A percentile compares a stretch with the other conserved stretches of the same genome.
These are phyloP conservation scores for Drosophila takahashii DNA, from an alignment of 1,140 invertebrate species.

Conservation along the genomic window DNA sequence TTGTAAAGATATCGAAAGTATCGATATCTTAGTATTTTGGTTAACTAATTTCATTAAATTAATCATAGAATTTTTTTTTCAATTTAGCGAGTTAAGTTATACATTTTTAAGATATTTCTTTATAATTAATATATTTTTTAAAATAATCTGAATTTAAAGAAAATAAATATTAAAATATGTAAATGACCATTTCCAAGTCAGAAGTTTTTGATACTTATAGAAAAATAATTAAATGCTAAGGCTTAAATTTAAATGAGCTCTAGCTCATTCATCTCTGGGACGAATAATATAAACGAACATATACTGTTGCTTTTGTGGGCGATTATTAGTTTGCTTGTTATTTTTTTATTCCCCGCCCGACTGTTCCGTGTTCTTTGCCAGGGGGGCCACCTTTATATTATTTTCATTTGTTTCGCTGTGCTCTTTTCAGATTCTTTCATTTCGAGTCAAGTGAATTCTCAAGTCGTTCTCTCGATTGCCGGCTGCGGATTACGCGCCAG, in stretches of 20 bases:
- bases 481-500: constrained; percentile 55
- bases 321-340: constrained; percentile 4
- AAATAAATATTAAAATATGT: too few relatives aligned
- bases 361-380: not conserved
- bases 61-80: too few relatives aligned
- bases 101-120: too few relatives aligned
- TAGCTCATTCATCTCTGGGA: constrained; percentile 21
- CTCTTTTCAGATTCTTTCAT: constrained; percentile 63
- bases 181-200: not conserved
- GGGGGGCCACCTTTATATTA: not conserved
- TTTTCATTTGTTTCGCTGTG: constrained; percentile 15
- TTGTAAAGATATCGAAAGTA: too few relatives aligned
- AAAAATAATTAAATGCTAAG: not conserved
- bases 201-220: not conserved
- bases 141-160: too few relatives aligned
- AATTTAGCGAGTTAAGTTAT: too few relatives aligned
- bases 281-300: constrained; percentile 27
- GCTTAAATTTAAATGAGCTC: not conserved
- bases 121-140: too few relatives aligned
- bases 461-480: constrained; percentile 51
- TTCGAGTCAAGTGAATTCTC: constrained; percentile 68
- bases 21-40: too few relatives aligned
- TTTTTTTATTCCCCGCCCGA: not conserved
- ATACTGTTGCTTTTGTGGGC: constrained; percentile 28
- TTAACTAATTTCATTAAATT: too few relatives aligned